These are phyloP conservation scores for Watsonalla cultraria DNA, from an alignment of 2,888 invertebrate genomes.

Conservation along the genomic window DNA sequence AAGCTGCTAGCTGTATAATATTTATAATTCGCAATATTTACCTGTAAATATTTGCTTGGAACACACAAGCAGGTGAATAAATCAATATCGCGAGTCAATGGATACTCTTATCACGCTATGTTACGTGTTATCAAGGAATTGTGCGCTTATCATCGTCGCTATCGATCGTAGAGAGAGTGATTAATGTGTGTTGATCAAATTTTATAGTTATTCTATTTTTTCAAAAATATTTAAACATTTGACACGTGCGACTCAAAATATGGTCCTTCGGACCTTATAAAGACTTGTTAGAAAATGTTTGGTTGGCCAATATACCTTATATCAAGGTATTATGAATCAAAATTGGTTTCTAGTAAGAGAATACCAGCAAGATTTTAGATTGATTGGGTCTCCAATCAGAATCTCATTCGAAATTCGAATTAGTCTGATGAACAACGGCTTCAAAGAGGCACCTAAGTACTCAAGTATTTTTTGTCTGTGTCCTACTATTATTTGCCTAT, in stretches of 20 bases:
- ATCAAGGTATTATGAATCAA: neutral
- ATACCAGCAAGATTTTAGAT: neutral
- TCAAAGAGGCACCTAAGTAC: no score
- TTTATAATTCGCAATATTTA: conserved; percentile 11
- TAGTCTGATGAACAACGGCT: no score
- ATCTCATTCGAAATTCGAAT: conserved; percentile 1
- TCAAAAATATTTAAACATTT: neutral
- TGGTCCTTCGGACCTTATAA: no score
- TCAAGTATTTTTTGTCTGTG: no score
- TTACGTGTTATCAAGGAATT: conserved; percentile 45
- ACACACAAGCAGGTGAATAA: conserved; percentile 53
- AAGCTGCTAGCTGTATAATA: neutral
- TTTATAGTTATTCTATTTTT: conserved; percentile 10
- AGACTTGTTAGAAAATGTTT: no score
- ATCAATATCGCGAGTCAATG: conserved; percentile 63
- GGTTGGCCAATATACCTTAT: no score
- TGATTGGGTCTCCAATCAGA: conserved; percentile 7
- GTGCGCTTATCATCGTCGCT: conserved; percentile 53
- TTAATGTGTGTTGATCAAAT: conserved; percentile 31
- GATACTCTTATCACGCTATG: conserved; percentile 48
- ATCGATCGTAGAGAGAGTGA: conserved; percentile 40
- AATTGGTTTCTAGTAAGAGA: neutral
- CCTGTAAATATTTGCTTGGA: conserved; percentile 32
- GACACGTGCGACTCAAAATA: neutral
- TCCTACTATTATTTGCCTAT: no score